These are phyloP conservation scores for Enoplosus armatus DNA, from an alignment of 2,797 vertebrate species.

Conservation along the genomic window DNA sequence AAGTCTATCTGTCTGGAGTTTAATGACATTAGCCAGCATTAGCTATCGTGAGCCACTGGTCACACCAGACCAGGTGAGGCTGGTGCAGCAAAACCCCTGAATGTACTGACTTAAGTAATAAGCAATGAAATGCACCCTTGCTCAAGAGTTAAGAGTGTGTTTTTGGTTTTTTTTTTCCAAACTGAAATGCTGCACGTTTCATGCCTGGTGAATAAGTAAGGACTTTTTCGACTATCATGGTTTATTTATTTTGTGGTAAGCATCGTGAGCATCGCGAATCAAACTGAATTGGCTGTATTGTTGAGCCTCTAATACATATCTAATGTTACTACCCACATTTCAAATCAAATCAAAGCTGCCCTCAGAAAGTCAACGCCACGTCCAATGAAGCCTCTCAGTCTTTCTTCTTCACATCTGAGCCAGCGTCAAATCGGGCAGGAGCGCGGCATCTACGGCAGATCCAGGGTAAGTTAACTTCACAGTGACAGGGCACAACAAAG, in stretches of 20 bases:
- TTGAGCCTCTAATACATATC: conserved; percentile 25
- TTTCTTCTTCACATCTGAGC: no score
- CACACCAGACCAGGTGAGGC: background rate
- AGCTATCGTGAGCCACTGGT: background rate
- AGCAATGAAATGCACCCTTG: no score
- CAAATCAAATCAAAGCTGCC: background rate
- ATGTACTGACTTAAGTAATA: background rate
- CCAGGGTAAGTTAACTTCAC: background rate
- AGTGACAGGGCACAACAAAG: background rate
- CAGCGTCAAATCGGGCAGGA: no score
- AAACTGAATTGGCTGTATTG: conserved; percentile 2
- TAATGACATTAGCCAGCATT: background rate
- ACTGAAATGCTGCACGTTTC: no score
- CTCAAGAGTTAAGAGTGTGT: no score
- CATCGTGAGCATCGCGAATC: conserved; percentile 11
- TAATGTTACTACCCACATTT: conserved; percentile 12
- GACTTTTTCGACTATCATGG: background rate
- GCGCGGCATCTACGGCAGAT: background rate
- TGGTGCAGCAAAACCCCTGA: background rate
- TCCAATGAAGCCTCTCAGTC: background rate
- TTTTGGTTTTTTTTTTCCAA: no score
- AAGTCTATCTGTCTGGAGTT: background rate
- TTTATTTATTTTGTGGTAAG: conserved; percentile 18
- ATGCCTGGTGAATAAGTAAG: background rate
- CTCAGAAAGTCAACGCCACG: background rate